Evolutionary conservation across 2,113 vertebrate genomes (phyloP).

Genomic region (Silurus meridionalis): DNA sequence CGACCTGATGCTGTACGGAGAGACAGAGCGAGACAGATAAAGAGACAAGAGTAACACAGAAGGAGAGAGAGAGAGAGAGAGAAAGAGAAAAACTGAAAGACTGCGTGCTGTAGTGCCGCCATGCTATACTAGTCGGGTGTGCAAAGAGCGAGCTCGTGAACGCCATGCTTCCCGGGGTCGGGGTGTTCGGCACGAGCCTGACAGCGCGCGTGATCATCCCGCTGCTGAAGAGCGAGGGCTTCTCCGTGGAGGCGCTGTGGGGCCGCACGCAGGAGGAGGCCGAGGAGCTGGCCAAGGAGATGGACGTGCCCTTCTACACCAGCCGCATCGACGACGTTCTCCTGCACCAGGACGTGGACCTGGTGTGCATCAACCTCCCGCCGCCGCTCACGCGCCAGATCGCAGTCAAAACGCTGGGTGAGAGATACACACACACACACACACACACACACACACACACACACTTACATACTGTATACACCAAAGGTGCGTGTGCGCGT

Average conservation of each 20-base stretch:
- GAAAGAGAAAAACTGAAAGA: neutral
- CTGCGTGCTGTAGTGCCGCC: constrained; percentile 13
- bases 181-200: constrained; percentile 95
- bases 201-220: constrained; percentile 94
- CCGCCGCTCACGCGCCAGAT: constrained; percentile 95
- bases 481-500: neutral
- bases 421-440: constrained; percentile 64
- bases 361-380: constrained; percentile 97
- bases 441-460: too few relatives aligned
- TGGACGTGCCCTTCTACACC: constrained; percentile 95
- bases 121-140: constrained; percentile 25
- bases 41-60: neutral
- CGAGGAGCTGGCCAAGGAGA: constrained; percentile 95
- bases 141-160: constrained; percentile 27
- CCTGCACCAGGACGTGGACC: constrained; percentile 94
- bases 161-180: constrained; percentile 94
- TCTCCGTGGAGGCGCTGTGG: constrained; percentile 94
- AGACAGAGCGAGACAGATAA: neutral
- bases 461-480: too few relatives aligned
- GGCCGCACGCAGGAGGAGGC: constrained; percentile 95
- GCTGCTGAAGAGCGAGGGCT: constrained; percentile 91
- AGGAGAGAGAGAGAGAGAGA: neutral
- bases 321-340: constrained; percentile 97
- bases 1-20: constrained; percentile 55
- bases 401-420: constrained; percentile 94